phyloP scores from a whole-genome alignment of 2,113 vertebrate species.

The Salminus brasiliensis region DNA sequence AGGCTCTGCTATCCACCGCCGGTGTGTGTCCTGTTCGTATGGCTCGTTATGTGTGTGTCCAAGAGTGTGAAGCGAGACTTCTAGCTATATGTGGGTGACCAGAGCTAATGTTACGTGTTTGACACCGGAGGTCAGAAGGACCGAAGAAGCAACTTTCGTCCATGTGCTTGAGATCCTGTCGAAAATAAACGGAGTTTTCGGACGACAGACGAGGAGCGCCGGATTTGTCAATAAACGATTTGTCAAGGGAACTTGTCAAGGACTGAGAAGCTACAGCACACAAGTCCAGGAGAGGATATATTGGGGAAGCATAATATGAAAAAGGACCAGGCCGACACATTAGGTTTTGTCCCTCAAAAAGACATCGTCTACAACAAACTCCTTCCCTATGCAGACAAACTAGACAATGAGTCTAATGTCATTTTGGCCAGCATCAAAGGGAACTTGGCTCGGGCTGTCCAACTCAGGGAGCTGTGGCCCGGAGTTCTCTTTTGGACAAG shows the following conservation, averaged over 20 bases:
- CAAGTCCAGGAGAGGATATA: slow-evolving; percentile 36
- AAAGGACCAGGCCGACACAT: slow-evolving; percentile 52
- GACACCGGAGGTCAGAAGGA: slow-evolving; percentile 29
- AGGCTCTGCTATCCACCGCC: neutral
- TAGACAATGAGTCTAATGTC: slow-evolving; percentile 86
- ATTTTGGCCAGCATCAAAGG: slow-evolving; percentile 88
- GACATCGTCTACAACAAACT: slow-evolving; percentile 91
- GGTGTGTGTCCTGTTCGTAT: slow-evolving; percentile 21
- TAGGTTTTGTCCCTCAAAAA: slow-evolving; percentile 83
- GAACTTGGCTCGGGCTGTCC: slow-evolving; percentile 90
- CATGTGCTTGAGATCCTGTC: neutral
- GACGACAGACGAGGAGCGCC: neutral
- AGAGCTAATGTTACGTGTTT: slow-evolving; percentile 36
- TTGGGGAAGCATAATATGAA: slow-evolving; percentile 60
- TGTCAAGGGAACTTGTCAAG: slow-evolving; percentile 38
- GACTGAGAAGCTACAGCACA: slow-evolving; percentile 32
- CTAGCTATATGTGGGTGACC: slow-evolving; percentile 27
- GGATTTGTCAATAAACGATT: slow-evolving; percentile 31
- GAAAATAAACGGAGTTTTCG: neutral
- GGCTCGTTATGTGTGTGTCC: slow-evolving; percentile 38
- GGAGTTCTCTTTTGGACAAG: slow-evolving; percentile 92
- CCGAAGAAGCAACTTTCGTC: slow-evolving; percentile 11
- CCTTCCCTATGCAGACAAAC: slow-evolving; percentile 85
- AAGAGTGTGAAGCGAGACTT: slow-evolving; percentile 39
- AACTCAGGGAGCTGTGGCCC: slow-evolving; percentile 94